phyloP scores from a whole-genome alignment of 2,113 vertebrate genomes.

The Papio anubis region DNA sequence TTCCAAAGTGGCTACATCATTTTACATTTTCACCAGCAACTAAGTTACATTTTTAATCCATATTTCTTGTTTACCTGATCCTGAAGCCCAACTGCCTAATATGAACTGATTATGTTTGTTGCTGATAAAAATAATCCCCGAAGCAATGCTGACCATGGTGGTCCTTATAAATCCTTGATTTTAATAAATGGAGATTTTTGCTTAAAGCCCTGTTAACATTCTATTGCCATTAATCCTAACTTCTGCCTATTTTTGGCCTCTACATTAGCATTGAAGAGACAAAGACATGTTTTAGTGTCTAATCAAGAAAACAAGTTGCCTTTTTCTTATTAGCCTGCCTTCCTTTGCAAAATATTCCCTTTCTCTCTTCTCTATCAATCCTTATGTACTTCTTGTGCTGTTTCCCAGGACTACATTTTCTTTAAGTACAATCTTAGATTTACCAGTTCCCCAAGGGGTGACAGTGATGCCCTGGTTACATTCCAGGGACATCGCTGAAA shows the following conservation, averaged over 20 bases:
- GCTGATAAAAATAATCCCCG: constrained; percentile 1
- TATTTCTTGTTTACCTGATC: background rate
- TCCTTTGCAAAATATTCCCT: background rate
- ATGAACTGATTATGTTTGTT: background rate
- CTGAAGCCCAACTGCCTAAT: background rate
- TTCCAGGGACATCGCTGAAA: background rate
- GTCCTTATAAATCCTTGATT: background rate
- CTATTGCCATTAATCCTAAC: background rate
- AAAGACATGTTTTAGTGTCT: background rate
- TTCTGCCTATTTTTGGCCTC: background rate
- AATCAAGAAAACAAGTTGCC: background rate
- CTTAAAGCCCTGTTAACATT: background rate
- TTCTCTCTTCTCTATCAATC: background rate
- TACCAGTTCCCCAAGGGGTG: background rate
- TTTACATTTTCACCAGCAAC: background rate
- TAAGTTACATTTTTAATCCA: background rate
- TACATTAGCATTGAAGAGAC: background rate
- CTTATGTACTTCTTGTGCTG: background rate
- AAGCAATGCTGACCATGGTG: background rate
- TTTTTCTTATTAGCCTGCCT: background rate
- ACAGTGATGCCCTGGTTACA: background rate
- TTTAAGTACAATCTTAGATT: background rate
- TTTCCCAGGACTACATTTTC: background rate
- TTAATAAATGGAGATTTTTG: background rate
- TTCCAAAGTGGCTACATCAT: background rate